phyloP scores from a whole-genome alignment of 2,113 vertebrate genomes.

The Hypanus sabinus region DNA sequence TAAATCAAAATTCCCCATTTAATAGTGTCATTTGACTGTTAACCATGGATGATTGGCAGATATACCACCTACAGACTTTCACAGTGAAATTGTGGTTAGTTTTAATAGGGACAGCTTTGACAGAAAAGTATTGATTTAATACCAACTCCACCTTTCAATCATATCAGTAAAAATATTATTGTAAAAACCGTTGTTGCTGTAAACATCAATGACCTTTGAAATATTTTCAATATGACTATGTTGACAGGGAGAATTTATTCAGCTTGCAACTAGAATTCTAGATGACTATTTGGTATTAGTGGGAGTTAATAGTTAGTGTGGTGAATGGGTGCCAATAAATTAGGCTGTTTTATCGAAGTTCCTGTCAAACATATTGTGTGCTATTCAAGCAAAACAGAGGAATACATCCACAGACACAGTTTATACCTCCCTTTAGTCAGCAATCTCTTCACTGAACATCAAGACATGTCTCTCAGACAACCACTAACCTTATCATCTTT shows the following conservation, averaged over 20 bases:
- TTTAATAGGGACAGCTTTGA: not conserved
- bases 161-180: not conserved
- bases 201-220: not conserved
- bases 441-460: too few species aligned
- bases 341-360: too few species aligned
- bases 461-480: too few species aligned
- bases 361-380: too few species aligned
- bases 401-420: too few species aligned
- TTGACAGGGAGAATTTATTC: not conserved
- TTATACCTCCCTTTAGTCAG: too few species aligned
- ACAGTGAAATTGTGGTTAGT: not conserved
- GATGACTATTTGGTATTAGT: not conserved
- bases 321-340: too few species aligned
- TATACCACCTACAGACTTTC: not conserved
- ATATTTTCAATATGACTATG: not conserved
- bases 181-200: not conserved
- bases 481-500: too few species aligned
- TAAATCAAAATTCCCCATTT: not conserved
- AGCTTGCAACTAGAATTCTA: not conserved
- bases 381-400: too few species aligned
- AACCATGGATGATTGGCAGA: not conserved
- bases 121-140: not conserved
- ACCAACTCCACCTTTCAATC: not conserved
- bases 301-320: too few species aligned
- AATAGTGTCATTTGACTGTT: not conserved